Conservation (phyloP, 1,140 invertebrate species). For the Arion vulgaris region DNA sequence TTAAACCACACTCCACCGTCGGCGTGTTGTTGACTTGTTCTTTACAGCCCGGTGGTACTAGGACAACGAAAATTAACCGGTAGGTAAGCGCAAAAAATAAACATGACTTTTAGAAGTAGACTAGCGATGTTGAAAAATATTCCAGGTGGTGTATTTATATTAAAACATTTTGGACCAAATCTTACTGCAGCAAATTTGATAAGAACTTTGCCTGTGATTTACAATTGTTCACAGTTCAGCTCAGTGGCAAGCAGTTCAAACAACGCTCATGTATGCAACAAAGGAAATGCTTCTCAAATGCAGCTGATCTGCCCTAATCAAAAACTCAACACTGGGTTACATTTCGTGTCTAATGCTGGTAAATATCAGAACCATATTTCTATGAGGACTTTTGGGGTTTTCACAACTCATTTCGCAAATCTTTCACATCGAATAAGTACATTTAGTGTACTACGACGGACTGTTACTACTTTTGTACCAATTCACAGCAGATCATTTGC, state of each 20-base stretch:
- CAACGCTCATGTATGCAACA: background rate
- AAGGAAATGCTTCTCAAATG: background rate
- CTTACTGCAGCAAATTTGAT: background rate
- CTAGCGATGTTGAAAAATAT: background rate
- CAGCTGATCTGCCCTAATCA: background rate
- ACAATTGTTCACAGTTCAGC: background rate
- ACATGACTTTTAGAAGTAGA: background rate
- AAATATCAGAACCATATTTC: background rate
- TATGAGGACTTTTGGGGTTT: background rate
- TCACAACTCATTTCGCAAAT: background rate
- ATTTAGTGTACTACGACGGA: background rate
- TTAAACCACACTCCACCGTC: too few species aligned
- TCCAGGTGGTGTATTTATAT: background rate
- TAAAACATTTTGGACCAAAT: background rate
- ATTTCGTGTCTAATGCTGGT: background rate
- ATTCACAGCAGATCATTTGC: background rate
- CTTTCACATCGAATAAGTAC: background rate
- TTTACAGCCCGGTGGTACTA: too few species aligned
- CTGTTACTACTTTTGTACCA: background rate
- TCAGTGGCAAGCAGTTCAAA: background rate
- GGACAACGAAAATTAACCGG: too few species aligned
- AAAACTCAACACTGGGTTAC: background rate
- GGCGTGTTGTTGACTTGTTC: too few species aligned
- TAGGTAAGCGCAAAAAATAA: background rate
- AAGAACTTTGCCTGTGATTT: background rate